Conservation (phyloP, 2,113 vertebrate species). For the Microtus pennsylvanicus region DNA sequence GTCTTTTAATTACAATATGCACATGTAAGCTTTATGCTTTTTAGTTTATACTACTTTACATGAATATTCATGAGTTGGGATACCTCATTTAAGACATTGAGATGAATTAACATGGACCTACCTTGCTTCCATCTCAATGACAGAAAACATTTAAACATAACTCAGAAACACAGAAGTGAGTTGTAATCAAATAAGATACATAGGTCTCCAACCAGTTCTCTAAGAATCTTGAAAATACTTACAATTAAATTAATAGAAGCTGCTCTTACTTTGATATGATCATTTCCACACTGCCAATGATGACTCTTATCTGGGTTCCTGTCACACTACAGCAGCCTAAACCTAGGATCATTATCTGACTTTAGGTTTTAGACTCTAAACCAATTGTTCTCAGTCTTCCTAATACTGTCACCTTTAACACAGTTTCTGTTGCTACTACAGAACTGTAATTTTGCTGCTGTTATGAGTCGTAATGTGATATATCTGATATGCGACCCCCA, state of each 20-base stretch:
- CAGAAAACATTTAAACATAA: neutral
- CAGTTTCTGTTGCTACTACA: neutral
- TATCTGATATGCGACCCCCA: neutral
- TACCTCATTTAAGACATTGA: neutral
- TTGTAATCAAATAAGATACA: neutral
- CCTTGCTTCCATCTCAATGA: neutral
- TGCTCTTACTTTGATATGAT: slow-evolving; percentile 19
- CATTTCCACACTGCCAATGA: neutral
- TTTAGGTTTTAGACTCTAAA: neutral
- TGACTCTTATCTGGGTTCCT: neutral
- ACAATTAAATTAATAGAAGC: neutral
- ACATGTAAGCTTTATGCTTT: neutral
- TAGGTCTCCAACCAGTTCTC: neutral
- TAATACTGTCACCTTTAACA: neutral
- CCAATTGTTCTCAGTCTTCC: neutral
- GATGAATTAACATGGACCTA: neutral
- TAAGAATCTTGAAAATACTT: neutral
- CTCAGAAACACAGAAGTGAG: neutral
- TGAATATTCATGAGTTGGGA: neutral
- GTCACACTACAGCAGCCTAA: neutral
- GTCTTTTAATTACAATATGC: neutral
- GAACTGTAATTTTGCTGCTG: neutral
- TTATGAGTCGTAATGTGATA: neutral
- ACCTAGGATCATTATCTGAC: neutral
- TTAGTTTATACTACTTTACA: neutral